Conservation (phyloP, 2,797 vertebrate species). For the Gephyroberyx darwinii region DNA sequence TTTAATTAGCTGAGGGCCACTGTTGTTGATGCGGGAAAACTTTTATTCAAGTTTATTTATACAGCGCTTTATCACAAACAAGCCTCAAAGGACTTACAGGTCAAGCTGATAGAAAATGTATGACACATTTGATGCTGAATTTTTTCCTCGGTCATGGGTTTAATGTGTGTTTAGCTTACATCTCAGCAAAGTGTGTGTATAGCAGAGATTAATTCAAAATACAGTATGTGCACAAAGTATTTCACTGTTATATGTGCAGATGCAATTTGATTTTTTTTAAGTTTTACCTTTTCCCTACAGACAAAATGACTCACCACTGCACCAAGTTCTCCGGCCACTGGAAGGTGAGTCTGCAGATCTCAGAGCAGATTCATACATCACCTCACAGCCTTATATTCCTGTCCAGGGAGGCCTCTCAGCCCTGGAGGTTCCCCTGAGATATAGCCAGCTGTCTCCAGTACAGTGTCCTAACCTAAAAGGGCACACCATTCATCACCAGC, state of each 20-base stretch:
- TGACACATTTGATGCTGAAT: background rate
- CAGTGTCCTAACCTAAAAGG: background rate
- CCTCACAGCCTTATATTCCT: background rate
- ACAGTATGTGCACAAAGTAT: background rate
- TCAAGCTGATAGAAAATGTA: no score
- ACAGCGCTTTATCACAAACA: no score
- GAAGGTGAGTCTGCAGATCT: slow-evolving; percentile 84
- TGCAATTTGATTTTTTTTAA: slow-evolving; percentile 4
- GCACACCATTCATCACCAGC: slow-evolving; percentile 4
- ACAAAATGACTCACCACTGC: slow-evolving; percentile 88
- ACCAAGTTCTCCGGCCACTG: slow-evolving; percentile 92
- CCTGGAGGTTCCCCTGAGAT: background rate
- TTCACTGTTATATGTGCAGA: background rate
- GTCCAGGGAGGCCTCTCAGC: background rate
- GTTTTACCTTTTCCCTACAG: slow-evolving; percentile 51
- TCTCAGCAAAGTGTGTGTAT: background rate
- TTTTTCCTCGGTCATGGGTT: background rate
- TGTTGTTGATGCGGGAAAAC: background rate
- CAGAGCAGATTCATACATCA: slow-evolving; percentile 11
- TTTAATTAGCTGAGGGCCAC: background rate
- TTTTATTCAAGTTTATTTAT: no score
- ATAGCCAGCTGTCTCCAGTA: background rate
- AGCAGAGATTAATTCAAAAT: background rate
- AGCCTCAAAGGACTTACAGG: no score
- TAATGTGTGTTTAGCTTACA: background rate